Conservation (phyloP, 2,113 vertebrate genomes). For the Nyctibius bracteatus region DNA sequence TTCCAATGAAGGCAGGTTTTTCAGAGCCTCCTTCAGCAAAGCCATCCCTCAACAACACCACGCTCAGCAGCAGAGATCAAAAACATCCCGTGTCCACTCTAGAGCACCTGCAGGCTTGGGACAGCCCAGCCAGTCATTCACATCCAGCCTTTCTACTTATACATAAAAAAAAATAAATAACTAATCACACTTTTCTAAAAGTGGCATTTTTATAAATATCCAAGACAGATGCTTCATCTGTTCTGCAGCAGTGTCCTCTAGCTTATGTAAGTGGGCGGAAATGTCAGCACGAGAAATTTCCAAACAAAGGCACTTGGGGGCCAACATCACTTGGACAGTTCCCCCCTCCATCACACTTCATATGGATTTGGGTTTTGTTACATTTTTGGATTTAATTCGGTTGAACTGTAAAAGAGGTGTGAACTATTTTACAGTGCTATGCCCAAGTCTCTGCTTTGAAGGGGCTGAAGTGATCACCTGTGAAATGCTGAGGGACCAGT, state of each 20-base stretch:
- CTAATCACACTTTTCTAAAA: conserved; percentile 17
- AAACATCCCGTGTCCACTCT: background rate
- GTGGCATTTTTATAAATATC: conserved; percentile 5
- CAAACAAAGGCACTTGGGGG: background rate
- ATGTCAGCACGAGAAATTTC: background rate
- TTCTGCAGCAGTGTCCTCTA: background rate
- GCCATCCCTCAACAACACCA: background rate
- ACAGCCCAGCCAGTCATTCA: conserved; percentile 1
- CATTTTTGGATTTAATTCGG: background rate
- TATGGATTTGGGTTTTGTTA: background rate
- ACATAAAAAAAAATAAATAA: background rate
- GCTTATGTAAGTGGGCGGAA: background rate
- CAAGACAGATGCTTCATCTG: conserved; percentile 5
- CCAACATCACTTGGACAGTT: background rate
- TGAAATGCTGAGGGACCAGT: background rate
- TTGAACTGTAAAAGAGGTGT: background rate
- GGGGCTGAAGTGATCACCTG: background rate
- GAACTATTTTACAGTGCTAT: background rate
- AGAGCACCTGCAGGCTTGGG: background rate
- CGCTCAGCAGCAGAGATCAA: accelerated
- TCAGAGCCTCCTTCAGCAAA: background rate
- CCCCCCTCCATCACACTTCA: background rate
- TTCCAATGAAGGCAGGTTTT: background rate
- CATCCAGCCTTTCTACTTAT: background rate
- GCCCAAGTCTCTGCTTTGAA: background rate